Evolutionary conservation across 2,888 invertebrate species (phyloP).

Genomic region (Aelia acuminata): DNA sequence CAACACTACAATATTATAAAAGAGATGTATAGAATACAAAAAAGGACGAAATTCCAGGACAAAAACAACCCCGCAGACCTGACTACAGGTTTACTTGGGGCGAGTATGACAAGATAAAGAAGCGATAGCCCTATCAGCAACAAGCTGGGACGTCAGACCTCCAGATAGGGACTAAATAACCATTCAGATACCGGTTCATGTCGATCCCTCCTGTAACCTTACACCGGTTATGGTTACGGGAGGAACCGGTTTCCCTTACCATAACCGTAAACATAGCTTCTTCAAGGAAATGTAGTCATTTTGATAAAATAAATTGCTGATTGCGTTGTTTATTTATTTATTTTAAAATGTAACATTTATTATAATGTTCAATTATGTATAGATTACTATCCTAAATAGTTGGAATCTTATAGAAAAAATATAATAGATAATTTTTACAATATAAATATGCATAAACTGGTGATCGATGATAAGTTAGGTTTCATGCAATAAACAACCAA

Average conservation of each 20-base stretch:
- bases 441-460: too few species aligned
- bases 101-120: slow-evolving; percentile 48
- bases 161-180: slow-evolving; percentile 27
- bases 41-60: background rate
- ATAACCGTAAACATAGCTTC: background rate
- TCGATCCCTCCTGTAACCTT: background rate
- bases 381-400: too few species aligned
- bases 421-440: too few species aligned
- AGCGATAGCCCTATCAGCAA: slow-evolving; percentile 34
- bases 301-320: background rate
- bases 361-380: too few species aligned
- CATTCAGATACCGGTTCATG: background rate
- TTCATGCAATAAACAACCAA: too few species aligned
- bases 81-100: background rate
- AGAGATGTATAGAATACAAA: background rate
- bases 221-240: background rate
- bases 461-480: too few species aligned
- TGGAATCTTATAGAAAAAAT: too few species aligned
- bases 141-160: background rate
- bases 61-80: background rate
- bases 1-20: background rate
- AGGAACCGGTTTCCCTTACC: background rate
- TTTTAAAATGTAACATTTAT: too few species aligned
- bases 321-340: background rate
- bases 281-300: background rate